Evolutionary conservation across 2,113 vertebrate genomes (phyloP).

Genomic region (Connochaetes taurinus): DNA sequence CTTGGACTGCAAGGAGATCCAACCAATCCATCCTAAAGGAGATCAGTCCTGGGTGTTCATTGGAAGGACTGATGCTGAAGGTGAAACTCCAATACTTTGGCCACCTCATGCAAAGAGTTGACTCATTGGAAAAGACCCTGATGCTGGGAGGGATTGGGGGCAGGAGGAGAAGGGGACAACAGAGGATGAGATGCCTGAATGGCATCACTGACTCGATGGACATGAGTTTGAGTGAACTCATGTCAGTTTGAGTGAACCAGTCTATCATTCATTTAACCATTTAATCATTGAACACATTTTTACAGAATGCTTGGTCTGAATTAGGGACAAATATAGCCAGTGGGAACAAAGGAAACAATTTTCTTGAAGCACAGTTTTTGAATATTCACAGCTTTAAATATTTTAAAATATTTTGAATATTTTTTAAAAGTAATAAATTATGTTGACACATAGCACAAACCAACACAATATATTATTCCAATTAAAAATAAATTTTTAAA

Average conservation of each 20-base stretch:
- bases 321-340: neutral
- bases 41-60: no score
- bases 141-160: no score
- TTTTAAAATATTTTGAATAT: neutral
- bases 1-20: no score
- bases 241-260: neutral
- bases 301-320: neutral
- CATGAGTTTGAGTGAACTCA: no score
- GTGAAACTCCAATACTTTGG: no score
- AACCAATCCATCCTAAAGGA: no score
- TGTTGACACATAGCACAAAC: neutral
- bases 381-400: neutral
- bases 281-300: neutral
- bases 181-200: no score
- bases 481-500: neutral
- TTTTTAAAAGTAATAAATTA: neutral
- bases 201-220: no score
- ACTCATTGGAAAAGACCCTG: no score
- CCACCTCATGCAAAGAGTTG: rapidly evolving
- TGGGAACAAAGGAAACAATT: neutral
- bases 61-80: no score
- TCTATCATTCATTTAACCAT: neutral
- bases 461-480: neutral
- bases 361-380: neutral
- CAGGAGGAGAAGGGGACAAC: no score